These are phyloP conservation scores for Hipposideros armiger DNA, from an alignment of 2,113 vertebrate species.

Conservation along the genomic window DNA sequence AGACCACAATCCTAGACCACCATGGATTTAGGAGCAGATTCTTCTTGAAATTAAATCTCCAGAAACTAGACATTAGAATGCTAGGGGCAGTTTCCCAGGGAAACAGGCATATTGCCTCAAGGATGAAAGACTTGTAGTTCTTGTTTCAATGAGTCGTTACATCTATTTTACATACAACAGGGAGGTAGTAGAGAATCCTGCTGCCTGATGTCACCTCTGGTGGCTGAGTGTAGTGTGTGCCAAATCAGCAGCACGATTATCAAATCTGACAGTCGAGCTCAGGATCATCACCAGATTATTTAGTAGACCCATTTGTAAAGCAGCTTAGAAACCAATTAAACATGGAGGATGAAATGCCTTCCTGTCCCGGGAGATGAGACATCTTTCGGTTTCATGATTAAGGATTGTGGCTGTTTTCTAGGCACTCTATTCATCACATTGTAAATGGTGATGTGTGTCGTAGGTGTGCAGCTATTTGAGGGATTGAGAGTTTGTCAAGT, in stretches of 20 bases:
- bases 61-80: conserved; percentile 62
- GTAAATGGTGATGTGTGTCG: conserved; percentile 38
- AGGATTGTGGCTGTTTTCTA: conserved; percentile 62
- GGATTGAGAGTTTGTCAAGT: conserved; percentile 54
- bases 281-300: conserved; percentile 56
- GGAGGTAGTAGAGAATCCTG: conserved; percentile 15
- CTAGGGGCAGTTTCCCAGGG: conserved; percentile 34
- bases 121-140: conserved; percentile 43
- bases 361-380: conserved; percentile 13
- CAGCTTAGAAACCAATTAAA: conserved; percentile 61
- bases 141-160: conserved; percentile 49
- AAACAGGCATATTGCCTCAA: not conserved
- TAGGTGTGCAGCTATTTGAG: conserved; percentile 17
- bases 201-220: conserved; percentile 23
- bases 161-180: conserved; percentile 20
- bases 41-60: conserved; percentile 66
- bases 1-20: conserved; percentile 57
- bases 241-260: not conserved
- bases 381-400: not conserved
- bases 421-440: conserved; percentile 21
- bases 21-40: conserved; percentile 60
- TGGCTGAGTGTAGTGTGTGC: conserved; percentile 40
- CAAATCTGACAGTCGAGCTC: conserved; percentile 40
- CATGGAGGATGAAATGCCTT: conserved; percentile 30
- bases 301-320: conserved; percentile 53